A percentile compares a stretch with the other conserved stretches of the same genome.
These are phyloP conservation scores for Empidonax alnorum DNA, from an alignment of 2,113 vertebrate genomes.

Conservation along the genomic window DNA sequence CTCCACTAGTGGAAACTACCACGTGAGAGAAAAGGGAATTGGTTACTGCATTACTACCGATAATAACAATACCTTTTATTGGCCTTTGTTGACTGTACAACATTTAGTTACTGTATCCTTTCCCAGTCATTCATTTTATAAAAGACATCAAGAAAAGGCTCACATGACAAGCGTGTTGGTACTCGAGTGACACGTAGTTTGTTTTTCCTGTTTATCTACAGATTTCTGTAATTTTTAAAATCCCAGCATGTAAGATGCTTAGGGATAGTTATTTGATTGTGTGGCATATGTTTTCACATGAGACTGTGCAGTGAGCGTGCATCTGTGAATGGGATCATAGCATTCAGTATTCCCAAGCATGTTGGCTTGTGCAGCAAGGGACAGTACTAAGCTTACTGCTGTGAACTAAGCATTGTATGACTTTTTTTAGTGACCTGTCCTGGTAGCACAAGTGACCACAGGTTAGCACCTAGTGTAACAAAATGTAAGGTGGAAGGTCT, in stretches of 20 bases:
- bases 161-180: background rate
- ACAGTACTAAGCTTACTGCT: background rate
- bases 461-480: background rate
- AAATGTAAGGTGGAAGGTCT: background rate
- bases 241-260: background rate
- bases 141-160: background rate
- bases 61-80: background rate
- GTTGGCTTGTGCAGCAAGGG: background rate
- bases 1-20: background rate
- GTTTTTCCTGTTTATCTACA: background rate
- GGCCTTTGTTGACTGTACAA: background rate
- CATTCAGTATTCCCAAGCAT: background rate
- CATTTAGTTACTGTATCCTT: background rate
- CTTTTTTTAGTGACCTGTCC: background rate
- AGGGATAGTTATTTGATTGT: background rate
- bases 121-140: background rate
- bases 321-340: background rate
- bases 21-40: background rate
- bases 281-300: background rate
- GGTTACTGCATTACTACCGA: background rate
- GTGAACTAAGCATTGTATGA: background rate
- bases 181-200: background rate
- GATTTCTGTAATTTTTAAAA: conserved; percentile 24
- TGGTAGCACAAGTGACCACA: background rate
- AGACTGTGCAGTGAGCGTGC: background rate